Evolutionary conservation across 2,888 invertebrate genomes (phyloP), one percentile per base, ranked within the genome.

Genomic region (Microplitis manilae): DNA sequence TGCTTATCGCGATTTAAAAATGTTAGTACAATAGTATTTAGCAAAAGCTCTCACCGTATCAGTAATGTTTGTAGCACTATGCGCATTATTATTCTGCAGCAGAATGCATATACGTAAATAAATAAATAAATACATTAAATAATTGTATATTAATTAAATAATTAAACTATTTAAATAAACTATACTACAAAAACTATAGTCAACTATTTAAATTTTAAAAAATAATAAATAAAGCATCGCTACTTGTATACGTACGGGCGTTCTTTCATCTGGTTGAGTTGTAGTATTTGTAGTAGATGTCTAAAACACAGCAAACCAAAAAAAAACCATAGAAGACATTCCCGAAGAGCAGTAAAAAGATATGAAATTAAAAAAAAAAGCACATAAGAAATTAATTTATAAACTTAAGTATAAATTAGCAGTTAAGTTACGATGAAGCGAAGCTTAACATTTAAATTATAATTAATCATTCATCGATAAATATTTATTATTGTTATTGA

Each of bases 241-340:
- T 59, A 73, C 41, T 77, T 77, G 85, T 50, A 93, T 94, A 94
- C 94, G 93, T 94, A 94, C 94, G 91, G 94, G 94, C 84, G 93
- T 92, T 86, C 91, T 91, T 90, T 94, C 95, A 91, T 92, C 91
- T 91, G 85, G 83, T 91, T 92, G 91, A 91, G 90, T 73, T 82
- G 85, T 81, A 76, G 82, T 76, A 80, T 8, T 50, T 50, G 82
- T 79, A 78, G 79, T 78, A 86, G 83, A 85, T 86, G 80, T 88
- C 89, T 90, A 90, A 87, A 89, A 90, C 89, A 89, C 83, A 85
- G 85, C 86, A 87, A 86, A 87, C 86, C 86, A 78, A 76, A 87
- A 76, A 78, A 71, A 77, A 76, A 68, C 59, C 20, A 73, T 68
- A 73, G 20, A 75, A 70, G 59, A 20, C 38, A 75, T 67, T 68